phyloP scores from a whole-genome alignment of 1,140 invertebrate genomes.

The Drosophila watanabei region DNA sequence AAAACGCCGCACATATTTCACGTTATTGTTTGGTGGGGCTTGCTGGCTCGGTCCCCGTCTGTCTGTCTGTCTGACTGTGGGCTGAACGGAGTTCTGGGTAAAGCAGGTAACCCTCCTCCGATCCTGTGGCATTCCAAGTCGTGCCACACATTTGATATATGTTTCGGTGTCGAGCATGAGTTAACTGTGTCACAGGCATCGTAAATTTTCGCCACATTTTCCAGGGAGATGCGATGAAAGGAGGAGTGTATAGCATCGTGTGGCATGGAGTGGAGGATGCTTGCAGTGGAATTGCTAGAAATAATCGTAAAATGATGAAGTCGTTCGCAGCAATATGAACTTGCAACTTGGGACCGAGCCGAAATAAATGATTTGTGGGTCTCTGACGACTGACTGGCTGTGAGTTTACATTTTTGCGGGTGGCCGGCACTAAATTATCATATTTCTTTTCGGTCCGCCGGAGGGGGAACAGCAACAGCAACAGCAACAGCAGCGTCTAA shows the following conservation, averaged over 20 bases:
- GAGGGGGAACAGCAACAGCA: background rate
- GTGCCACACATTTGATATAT: slow-evolving; percentile 84
- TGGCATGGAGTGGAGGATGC: slow-evolving; percentile 5
- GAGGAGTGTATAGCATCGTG: slow-evolving; percentile 3
- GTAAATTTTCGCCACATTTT: slow-evolving; percentile 80
- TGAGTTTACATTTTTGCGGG: slow-evolving; percentile 53
- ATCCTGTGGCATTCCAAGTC: slow-evolving; percentile 67
- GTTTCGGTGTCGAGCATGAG: slow-evolving; percentile 83
- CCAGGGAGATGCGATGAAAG: slow-evolving; percentile 19
- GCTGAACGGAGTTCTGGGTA: slow-evolving; percentile 30
- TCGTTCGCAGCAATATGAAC: slow-evolving; percentile 61
- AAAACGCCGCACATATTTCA: slow-evolving; percentile 84
- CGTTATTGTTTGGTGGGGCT: slow-evolving; percentile 75
- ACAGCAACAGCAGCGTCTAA: background rate
- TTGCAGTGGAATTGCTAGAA: slow-evolving; percentile 82
- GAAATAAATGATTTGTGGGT: slow-evolving; percentile 74
- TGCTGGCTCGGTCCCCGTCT: slow-evolving; percentile 5
- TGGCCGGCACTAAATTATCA: slow-evolving; percentile 72
- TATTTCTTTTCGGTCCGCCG: slow-evolving; percentile 20
- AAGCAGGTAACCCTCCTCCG: slow-evolving; percentile 43
- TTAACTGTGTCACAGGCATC: slow-evolving; percentile 84
- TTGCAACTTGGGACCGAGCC: slow-evolving; percentile 45
- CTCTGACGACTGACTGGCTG: background rate
- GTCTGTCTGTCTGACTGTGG: slow-evolving; percentile 19
- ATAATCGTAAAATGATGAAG: slow-evolving; percentile 84